Evolutionary conservation across 1,140 invertebrate species (phyloP), one percentile per base, ranked within the genome.

Genomic region (Drosophila chauvacae): DNA sequence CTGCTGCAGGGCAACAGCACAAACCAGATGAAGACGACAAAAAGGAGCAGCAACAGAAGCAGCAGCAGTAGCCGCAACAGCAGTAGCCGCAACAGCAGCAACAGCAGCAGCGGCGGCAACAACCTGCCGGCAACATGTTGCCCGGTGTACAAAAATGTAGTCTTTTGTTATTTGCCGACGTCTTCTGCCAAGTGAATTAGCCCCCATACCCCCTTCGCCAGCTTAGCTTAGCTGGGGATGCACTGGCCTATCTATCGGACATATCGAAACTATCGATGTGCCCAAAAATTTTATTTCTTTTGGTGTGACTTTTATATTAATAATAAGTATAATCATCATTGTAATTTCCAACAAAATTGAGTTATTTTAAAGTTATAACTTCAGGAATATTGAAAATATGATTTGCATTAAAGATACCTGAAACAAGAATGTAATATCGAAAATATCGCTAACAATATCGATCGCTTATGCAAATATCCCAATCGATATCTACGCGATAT

Each of bases 21-120:
- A 44, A 60, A 71, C 76, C 65, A 78, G 84, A 87, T 87, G 84
- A 87, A 87, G 84, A 87, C 85, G 77, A 87, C 84, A 87, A 88
- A 73, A 72, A 80, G 84, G 51, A 77, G 58, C 65, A 13, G 58
- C 65, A 13, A 9, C 50, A 20, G 50, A 11, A 33, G 64, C 60
- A 70, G 41, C 71, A 77, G 35, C 74, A 48, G 62, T 53, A 61
- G 51, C 50, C 7, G 41, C 41, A 44, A 18, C 41, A 44, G 30
- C 33, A 53, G 0, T 4, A 28, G 28, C 5, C 4, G 26, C 62
- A 16, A 16, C 55, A 11, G 4, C 35, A 35, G 11, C 35, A 4
- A 18, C 30, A 51, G 26, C 63, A 13, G 16, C 55, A 37, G 13
- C 28, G 14, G 35, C 56, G 44, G 77, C 77, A 85, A 56, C 81